Percentiles rank a stretch among this genome's conserved stretches.
Conservation (phyloP, 2,797 vertebrate genomes). For the Clamator glandarius region DNA sequence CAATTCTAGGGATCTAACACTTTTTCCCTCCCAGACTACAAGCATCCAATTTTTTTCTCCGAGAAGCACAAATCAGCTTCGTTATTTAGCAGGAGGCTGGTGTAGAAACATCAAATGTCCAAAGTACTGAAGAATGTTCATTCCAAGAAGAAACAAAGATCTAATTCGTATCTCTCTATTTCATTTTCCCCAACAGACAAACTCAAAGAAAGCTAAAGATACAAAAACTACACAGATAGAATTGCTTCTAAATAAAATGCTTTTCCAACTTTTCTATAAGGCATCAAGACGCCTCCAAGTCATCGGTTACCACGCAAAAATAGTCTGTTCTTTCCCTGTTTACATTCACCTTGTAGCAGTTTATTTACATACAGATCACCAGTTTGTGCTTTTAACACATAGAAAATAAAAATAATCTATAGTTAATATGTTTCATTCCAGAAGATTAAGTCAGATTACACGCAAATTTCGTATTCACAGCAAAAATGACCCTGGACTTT, state of each 20-base stretch:
- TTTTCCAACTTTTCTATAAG: constrained; percentile 69
- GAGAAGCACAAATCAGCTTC: not conserved
- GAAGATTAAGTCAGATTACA: constrained; percentile 34
- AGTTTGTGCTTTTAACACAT: constrained; percentile 76
- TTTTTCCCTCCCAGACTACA: not conserved
- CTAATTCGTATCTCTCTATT: not conserved
- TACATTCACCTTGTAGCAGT: constrained; percentile 75
- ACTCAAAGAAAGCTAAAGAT: constrained; percentile 34
- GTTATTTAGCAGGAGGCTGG: not conserved
- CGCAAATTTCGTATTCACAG: constrained; percentile 33
- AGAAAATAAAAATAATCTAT: constrained; percentile 13
- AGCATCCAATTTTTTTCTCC: not conserved
- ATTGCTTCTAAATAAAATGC: constrained; percentile 51
- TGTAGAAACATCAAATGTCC: not conserved
- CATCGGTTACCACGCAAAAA: constrained; percentile 79
- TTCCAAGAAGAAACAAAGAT: constrained; percentile 14
- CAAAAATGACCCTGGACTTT: constrained; percentile 8
- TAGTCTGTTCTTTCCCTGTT: constrained; percentile 72
- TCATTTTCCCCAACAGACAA: constrained; percentile 20
- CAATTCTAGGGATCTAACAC: constrained; percentile 20
- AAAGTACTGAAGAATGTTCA: not conserved
- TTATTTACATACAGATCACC: constrained; percentile 69
- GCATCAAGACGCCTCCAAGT: constrained; percentile 72
- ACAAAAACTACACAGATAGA: constrained; percentile 1
- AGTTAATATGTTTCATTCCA: constrained; percentile 49